Evolutionary conservation across 1,140 invertebrate species (phyloP), one percentile per base, ranked within the genome.

Genomic region (Pteromalus puparum): DNA sequence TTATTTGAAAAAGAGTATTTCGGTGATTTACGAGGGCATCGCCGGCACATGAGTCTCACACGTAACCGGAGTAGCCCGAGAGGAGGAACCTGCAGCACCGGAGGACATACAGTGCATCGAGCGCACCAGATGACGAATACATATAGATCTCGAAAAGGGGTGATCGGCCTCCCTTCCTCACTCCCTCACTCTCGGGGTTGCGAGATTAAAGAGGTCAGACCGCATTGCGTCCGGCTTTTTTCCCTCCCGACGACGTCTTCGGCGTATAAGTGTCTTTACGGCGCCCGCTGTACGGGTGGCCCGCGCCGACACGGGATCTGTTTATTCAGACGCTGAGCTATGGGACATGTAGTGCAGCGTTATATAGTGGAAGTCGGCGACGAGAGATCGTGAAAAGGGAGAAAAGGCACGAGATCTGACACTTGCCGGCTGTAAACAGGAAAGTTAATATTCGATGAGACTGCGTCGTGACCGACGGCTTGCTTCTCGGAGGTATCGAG

Each of bases 251-350:
- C 21, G 48, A 6, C n/a, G 68, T 70, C 67, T 24, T 67, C 24
- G 18, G 13, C 24, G 15, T 46, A 26, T 26, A 82, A 83, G 74
- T 83, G 75, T 26, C 70, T 81, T 81, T 81, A 72, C 38, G 34
- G 24, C 79, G 65, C 74, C 67, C 12, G 46, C 38, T n/a, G 42
- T 15, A 46, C 82, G 91, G 92, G 92, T 92, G 92, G 92, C 89
- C 91, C 86, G 75, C 86, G 82, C 89, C 89, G 90, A 90, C 89
- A 91, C 88, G 85, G 77, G 90, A 92, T 92, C 90, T 93, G 92
- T 93, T 93, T 92, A 92, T 92, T 92, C 91, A 93, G 92, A 90
- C 88, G 88, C 87, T 82, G 89, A 84, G 89, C 89, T 89, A 90
- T 86, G 85, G 87, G 87, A 61, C 42, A 10, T 21, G 9, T 42